A percentile compares a stretch with the other conserved stretches of the same genome.
phyloP scores from a whole-genome alignment of 1,140 invertebrate species.

The Pogonognathellus flavescens region DNA sequence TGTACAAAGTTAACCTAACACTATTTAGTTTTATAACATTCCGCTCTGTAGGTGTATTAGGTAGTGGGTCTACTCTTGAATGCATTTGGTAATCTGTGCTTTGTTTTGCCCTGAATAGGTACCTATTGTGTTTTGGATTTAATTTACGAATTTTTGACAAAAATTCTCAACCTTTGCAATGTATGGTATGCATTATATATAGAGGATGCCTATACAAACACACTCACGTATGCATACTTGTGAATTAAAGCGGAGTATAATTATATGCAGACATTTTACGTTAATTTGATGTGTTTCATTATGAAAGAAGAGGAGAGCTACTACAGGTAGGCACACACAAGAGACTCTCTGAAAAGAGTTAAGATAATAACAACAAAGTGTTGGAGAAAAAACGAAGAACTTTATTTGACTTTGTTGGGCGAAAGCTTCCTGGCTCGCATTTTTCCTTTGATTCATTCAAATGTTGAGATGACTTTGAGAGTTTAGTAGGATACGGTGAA shows the following conservation, averaged over 20 bases:
- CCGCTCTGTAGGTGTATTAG: too few relatives aligned
- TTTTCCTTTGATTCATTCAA: conserved; percentile 49
- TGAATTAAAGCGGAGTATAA: too few relatives aligned
- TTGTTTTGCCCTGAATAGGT: too few relatives aligned
- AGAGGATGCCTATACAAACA: too few relatives aligned
- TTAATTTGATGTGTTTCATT: too few relatives aligned
- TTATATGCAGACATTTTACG: neutral
- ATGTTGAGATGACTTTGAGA: conserved; percentile 47
- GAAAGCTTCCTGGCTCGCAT: conserved; percentile 43
- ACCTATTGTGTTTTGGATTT: too few relatives aligned
- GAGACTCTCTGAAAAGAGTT: neutral
- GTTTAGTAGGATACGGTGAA: conserved; percentile 46
- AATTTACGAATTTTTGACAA: conserved; percentile 9
- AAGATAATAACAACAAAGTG: conserved; percentile 37
- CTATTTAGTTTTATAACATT: too few relatives aligned
- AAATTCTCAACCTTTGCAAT: conserved; percentile 24
- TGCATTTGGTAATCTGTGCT: neutral
- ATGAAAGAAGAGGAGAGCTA: neutral
- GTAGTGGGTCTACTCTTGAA: neutral
- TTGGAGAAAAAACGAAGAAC: conserved; percentile 37
- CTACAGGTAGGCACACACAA: neutral
- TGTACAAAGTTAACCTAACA: too few relatives aligned
- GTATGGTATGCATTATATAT: too few relatives aligned
- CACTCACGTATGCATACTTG: too few relatives aligned
- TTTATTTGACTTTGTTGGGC: conserved; percentile 39